phyloP scores from a whole-genome alignment of 2,888 invertebrate species.

The Drosophila paranaensis region DNA sequence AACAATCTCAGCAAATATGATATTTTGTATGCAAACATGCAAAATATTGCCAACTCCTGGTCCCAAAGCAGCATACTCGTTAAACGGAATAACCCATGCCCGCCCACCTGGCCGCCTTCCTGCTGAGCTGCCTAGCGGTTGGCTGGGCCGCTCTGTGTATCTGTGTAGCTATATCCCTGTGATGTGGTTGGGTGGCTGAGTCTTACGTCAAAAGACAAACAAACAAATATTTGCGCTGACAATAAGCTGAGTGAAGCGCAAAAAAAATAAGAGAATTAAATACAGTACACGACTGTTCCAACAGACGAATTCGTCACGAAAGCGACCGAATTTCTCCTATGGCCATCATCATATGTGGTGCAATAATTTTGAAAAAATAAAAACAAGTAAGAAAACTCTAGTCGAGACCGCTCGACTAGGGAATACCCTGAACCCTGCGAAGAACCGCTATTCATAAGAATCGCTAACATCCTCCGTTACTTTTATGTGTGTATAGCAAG shows the following conservation, averaged over 20 bases:
- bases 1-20: conserved; percentile 80
- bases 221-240: conserved; percentile 76
- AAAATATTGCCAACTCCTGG: conserved; percentile 64
- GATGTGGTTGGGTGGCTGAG: conserved; percentile 49
- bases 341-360: no score
- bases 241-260: conserved; percentile 58
- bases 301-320: conserved; percentile 5
- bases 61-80: conserved; percentile 54
- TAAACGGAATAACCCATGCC: conserved; percentile 67
- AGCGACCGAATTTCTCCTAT: neutral
- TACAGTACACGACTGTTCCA: conserved; percentile 26
- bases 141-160: neutral
- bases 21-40: conserved; percentile 81
- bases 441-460: no score
- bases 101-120: conserved; percentile 1
- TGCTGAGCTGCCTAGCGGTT: conserved; percentile 17
- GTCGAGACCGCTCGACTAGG: no score
- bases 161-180: conserved; percentile 27
- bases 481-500: no score
- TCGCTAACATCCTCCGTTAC: no score
- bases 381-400: no score
- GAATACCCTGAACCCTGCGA: no score
- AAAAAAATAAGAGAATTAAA: conserved; percentile 48
- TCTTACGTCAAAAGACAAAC: conserved; percentile 73
- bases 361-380: no score